Evolutionary conservation across 2,888 invertebrate genomes (phyloP).

Genomic region (Leuctra nigra): DNA sequence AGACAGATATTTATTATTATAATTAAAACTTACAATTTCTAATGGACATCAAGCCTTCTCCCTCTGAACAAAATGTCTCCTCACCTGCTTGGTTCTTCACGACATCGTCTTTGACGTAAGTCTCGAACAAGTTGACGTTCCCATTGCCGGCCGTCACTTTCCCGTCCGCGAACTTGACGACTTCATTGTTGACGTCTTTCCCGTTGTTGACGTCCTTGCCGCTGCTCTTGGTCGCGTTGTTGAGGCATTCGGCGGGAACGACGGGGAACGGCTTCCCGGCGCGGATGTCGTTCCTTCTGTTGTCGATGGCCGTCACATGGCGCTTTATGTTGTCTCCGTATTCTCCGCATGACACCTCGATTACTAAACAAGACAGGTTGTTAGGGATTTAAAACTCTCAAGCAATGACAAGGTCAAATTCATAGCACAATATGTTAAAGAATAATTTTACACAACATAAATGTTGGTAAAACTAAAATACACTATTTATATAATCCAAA

Average conservation of each 20-base stretch:
- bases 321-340: slow-evolving; percentile 86
- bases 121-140: slow-evolving; percentile 47
- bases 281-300: slow-evolving; percentile 75
- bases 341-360: slow-evolving; percentile 95
- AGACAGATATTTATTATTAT: no score
- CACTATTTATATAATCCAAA: no score
- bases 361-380: no score
- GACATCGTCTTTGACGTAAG: slow-evolving; percentile 57
- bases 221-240: slow-evolving; percentile 37
- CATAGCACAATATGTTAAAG: no score
- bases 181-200: slow-evolving; percentile 33
- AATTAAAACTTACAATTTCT: no score
- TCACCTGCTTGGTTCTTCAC: slow-evolving; percentile 48
- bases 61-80: no score
- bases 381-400: no score
- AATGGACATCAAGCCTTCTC: no score
- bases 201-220: slow-evolving; percentile 31
- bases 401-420: no score
- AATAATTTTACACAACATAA: no score
- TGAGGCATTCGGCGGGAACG: slow-evolving; percentile 44
- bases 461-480: no score
- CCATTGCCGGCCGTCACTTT: slow-evolving; percentile 34
- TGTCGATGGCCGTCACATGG: slow-evolving; percentile 76
- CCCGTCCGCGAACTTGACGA: slow-evolving; percentile 34
- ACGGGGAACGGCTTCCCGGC: slow-evolving; percentile 63